Percentiles rank a stretch among this genome's conserved stretches.
Conservation (phyloP, 2,797 vertebrate genomes). For the Spea hammondii region DNA sequence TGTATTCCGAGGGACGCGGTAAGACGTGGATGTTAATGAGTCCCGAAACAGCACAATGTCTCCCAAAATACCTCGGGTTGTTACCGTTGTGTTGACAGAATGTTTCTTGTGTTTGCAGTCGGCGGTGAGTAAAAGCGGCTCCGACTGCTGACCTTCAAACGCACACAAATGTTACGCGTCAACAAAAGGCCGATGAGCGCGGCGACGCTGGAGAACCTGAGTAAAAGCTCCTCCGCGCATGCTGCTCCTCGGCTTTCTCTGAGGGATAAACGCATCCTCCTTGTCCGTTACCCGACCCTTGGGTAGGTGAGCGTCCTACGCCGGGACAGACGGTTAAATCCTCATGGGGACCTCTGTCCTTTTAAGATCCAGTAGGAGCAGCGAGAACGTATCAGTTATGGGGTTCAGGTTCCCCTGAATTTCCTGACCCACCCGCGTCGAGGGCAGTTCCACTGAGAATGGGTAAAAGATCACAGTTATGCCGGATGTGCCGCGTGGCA, state of each 20-base stretch:
- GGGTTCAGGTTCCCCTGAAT: too few relatives aligned
- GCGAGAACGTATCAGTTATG: too few relatives aligned
- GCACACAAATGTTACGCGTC: background rate
- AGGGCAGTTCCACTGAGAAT: background rate
- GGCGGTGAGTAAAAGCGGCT: background rate
- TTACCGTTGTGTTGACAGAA: background rate
- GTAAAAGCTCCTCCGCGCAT: background rate
- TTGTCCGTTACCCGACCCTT: too few relatives aligned
- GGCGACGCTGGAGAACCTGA: background rate
- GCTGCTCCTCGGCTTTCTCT: background rate
- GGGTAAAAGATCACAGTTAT: background rate
- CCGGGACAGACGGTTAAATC: too few relatives aligned
- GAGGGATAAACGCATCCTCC: too few relatives aligned
- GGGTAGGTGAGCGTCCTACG: too few relatives aligned
- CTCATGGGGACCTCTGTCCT: background rate
- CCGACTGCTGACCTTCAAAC: conserved; percentile 4
- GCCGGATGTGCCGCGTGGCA: too few relatives aligned
- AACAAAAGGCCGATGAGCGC: background rate
- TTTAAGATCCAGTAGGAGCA: background rate
- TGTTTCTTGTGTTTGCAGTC: background rate
- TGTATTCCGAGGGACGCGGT: background rate
- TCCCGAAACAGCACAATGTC: background rate
- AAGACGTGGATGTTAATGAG: background rate
- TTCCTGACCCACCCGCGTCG: background rate
- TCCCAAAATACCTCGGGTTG: background rate